Evolutionary conservation across 2,888 invertebrate genomes (phyloP).

Genomic region (Chrysolina haemoptera): DNA sequence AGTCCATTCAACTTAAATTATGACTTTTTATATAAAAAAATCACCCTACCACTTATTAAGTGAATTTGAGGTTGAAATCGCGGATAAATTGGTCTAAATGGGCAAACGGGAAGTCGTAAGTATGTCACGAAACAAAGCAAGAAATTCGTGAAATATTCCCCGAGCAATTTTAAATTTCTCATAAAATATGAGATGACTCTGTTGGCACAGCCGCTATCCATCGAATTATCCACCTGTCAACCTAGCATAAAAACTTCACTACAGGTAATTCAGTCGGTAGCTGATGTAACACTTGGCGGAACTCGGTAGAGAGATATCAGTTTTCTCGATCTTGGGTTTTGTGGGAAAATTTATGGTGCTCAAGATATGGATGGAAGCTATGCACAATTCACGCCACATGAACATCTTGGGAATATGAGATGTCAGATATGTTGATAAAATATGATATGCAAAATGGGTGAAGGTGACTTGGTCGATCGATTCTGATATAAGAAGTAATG

Average conservation of each 20-base stretch:
- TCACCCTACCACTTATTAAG: too few species aligned
- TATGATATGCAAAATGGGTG: neutral
- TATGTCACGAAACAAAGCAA: neutral
- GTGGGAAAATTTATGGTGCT: slow-evolving; percentile 34
- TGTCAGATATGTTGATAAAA: slow-evolving; percentile 5
- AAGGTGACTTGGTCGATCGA: neutral
- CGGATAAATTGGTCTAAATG: neutral
- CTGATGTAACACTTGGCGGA: slow-evolving; percentile 32
- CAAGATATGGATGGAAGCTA: slow-evolving; percentile 31
- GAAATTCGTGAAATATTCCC: neutral
- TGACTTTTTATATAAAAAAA: too few species aligned
- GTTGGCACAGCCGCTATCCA: slow-evolving; percentile 19
- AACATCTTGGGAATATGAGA: slow-evolving; percentile 34
- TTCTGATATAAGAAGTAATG: neutral
- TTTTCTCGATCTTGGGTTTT: slow-evolving; percentile 41
- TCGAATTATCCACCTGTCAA: slow-evolving; percentile 42
- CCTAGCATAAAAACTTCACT: slow-evolving; percentile 18
- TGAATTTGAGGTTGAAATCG: too few species aligned
- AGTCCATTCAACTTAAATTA: too few species aligned
- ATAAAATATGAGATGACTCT: neutral
- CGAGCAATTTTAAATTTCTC: neutral
- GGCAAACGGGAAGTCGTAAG: neutral
- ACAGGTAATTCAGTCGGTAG: slow-evolving; percentile 33
- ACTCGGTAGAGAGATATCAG: slow-evolving; percentile 35
- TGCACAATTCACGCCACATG: slow-evolving; percentile 38